Percentiles rank a stretch among this genome's conserved stretches.
These are phyloP conservation scores for Nemotelus pantherinus DNA, from an alignment of 2,888 invertebrate species.

Conservation along the genomic window DNA sequence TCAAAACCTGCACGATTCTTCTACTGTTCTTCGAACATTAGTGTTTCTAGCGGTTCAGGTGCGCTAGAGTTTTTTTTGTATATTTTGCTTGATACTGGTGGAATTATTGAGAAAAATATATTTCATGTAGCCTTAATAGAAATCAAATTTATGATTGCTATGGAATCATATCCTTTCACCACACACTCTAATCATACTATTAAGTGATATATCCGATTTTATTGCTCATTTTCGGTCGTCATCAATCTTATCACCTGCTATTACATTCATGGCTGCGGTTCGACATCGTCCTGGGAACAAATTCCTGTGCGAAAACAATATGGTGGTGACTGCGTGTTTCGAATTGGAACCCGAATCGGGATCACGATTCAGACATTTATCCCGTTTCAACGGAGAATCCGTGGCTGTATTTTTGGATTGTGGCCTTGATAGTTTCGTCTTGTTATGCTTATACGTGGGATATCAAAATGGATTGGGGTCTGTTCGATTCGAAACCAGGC, in stretches of 20 bases:
- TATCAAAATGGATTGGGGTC: constrained; percentile 89
- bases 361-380: constrained; percentile 55
- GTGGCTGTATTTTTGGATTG: constrained; percentile 77
- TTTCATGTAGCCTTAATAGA: neutral
- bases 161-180: constrained; percentile 25
- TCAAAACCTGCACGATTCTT: no score
- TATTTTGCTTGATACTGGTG: no score
- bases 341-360: neutral
- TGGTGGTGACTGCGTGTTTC: neutral
- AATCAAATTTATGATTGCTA: constrained; percentile 27
- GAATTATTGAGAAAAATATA: no score
- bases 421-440: constrained; percentile 74
- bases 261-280: constrained; percentile 27
- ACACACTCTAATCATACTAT: constrained; percentile 20
- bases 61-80: no score
- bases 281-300: neutral
- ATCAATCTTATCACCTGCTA: constrained; percentile 36
- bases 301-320: neutral
- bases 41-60: no score
- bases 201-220: constrained; percentile 31
- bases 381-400: constrained; percentile 69
- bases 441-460: constrained; percentile 88
- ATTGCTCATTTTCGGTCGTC: constrained; percentile 16
- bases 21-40: no score
- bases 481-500: constrained; percentile 79